These are phyloP conservation scores for Caerostris extrusa DNA, from an alignment of 1,140 invertebrate genomes.

Conservation along the genomic window DNA sequence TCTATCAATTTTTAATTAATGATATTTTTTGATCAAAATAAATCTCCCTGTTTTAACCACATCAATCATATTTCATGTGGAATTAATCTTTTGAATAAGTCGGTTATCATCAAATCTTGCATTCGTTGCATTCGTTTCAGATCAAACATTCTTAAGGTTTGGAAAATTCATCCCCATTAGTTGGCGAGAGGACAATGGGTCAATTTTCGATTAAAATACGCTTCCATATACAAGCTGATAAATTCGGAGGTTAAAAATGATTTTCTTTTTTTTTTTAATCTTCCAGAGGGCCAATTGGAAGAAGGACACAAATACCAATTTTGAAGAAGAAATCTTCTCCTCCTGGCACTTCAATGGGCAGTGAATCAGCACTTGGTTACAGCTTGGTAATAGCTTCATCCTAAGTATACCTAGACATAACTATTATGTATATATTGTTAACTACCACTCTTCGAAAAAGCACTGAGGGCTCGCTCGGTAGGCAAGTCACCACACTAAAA, in stretches of 20 bases:
- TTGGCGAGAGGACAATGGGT: not conserved
- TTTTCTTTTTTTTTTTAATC: too few species aligned
- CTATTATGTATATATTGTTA: conserved; percentile 23
- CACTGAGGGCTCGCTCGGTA: not conserved
- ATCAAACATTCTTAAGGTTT: not conserved
- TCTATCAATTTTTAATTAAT: too few species aligned
- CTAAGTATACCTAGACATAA: conserved; percentile 34
- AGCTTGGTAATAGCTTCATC: not conserved
- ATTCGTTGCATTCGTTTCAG: not conserved
- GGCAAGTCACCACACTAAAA: conserved; percentile 4
- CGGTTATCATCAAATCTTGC: too few species aligned
- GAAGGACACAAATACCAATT: not conserved
- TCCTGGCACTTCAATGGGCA: conserved; percentile 44
- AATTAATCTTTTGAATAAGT: too few species aligned
- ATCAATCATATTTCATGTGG: too few species aligned
- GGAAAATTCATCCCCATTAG: not conserved
- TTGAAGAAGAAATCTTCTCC: not conserved
- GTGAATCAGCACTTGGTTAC: conserved; percentile 46
- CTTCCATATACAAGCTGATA: not conserved
- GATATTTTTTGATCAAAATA: too few species aligned
- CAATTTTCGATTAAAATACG: not conserved
- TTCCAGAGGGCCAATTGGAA: not conserved
- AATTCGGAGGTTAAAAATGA: not conserved
- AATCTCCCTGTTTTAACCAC: too few species aligned
- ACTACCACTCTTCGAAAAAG: conserved; percentile 21